These are phyloP conservation scores for Argentina silus DNA, from an alignment of 2,797 vertebrate species.

Conservation along the genomic window DNA sequence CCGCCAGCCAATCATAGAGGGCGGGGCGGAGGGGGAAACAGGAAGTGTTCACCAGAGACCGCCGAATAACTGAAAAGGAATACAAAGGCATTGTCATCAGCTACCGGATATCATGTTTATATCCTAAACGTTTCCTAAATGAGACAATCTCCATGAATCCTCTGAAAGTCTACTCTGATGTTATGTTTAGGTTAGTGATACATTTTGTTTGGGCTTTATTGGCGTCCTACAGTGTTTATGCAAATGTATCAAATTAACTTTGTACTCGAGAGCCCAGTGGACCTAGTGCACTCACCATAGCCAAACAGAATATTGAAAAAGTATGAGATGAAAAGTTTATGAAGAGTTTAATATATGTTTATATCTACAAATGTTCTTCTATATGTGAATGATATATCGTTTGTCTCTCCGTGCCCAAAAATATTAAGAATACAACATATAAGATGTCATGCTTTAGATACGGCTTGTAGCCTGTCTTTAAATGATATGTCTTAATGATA, in stretches of 20 bases:
- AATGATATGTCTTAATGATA: not conserved
- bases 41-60: slow-evolving; percentile 23
- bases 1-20: slow-evolving; percentile 53
- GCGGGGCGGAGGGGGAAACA: slow-evolving; percentile 21
- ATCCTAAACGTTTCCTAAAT: slow-evolving; percentile 17
- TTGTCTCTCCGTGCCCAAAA: slow-evolving; percentile 26
- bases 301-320: slow-evolving; percentile 16
- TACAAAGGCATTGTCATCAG: not conserved
- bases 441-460: slow-evolving; percentile 27
- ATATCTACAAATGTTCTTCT: slow-evolving; percentile 19
- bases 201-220: slow-evolving; percentile 9
- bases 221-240: slow-evolving; percentile 21
- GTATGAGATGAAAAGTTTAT: slow-evolving; percentile 28
- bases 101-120: slow-evolving; percentile 3
- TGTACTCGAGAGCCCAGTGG: not conserved
- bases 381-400: slow-evolving; percentile 16
- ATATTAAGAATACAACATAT: slow-evolving; percentile 12
- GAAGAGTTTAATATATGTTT: slow-evolving; percentile 32
- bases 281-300: not conserved
- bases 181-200: slow-evolving; percentile 22
- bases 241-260: slow-evolving; percentile 20
- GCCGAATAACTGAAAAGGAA: not conserved
- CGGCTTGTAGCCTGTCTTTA: slow-evolving; percentile 21
- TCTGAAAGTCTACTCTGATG: slow-evolving; percentile 2
- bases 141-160: slow-evolving; percentile 20